Evolutionary conservation across 2,888 invertebrate genomes (phyloP).

Genomic region (Cheilosia soror): DNA sequence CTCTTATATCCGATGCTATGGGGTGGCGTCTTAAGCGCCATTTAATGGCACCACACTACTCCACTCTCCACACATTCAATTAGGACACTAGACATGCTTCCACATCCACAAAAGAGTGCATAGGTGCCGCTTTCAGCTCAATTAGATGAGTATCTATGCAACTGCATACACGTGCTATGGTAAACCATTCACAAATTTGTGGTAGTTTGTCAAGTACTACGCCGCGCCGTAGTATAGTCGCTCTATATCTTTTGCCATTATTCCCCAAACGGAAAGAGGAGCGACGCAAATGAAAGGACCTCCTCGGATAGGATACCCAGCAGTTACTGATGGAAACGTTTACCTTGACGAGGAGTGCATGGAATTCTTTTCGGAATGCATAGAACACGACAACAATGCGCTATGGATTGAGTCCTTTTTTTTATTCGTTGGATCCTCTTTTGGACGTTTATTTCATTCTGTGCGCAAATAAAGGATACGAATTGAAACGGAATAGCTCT

Average conservation of each 20-base stretch:
- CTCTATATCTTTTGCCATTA: slow-evolving; percentile 43
- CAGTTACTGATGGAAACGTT: slow-evolving; percentile 66
- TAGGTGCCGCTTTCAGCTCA: slow-evolving; percentile 58
- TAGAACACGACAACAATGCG: slow-evolving; percentile 70
- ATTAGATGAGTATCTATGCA: slow-evolving; percentile 66
- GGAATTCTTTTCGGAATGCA: slow-evolving; percentile 61
- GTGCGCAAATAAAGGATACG: slow-evolving; percentile 59
- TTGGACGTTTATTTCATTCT: slow-evolving; percentile 51
- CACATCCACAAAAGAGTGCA: slow-evolving; percentile 38
- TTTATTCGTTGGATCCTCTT: slow-evolving; percentile 20
- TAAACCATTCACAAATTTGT: slow-evolving; percentile 73
- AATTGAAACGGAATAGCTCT: slow-evolving; percentile 59
- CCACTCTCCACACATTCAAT: slow-evolving; percentile 61
- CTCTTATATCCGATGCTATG: slow-evolving; percentile 50
- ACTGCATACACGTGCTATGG: slow-evolving; percentile 56
- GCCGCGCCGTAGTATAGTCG: slow-evolving; percentile 18
- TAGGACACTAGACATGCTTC: slow-evolving; percentile 67
- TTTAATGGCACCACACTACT: slow-evolving; percentile 59
- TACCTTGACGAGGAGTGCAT: slow-evolving; percentile 70
- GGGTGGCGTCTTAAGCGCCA: slow-evolving; percentile 57
- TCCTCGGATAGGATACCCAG: neutral
- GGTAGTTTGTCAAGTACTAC: slow-evolving; percentile 69
- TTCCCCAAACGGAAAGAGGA: slow-evolving; percentile 1
- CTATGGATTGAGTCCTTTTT: slow-evolving; percentile 35
- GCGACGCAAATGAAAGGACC: slow-evolving; percentile 35